Evolutionary conservation across 92 coral and sea anemone species (phyloP).

Genomic region (Porites evermanni): DNA sequence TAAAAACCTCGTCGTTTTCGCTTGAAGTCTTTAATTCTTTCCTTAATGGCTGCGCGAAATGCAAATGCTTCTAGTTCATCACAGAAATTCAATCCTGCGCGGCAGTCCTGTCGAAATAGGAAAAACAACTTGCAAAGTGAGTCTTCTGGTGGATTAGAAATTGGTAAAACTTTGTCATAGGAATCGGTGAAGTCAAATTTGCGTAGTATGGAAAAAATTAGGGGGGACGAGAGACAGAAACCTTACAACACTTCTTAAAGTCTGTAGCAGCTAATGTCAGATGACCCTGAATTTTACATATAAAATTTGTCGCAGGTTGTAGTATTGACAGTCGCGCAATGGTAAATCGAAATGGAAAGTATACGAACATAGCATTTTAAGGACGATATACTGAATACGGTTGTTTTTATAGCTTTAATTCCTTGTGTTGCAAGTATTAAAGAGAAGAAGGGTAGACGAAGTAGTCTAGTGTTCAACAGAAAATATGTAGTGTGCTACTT

Average conservation of each 20-base stretch:
- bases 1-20: conserved; percentile 83
- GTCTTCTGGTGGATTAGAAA: neutral
- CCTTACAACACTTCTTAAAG: neutral
- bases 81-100: conserved; percentile 93
- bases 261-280: neutral
- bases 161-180: no score
- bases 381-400: no score
- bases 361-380: no score
- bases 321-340: no score
- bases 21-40: conserved; percentile 86
- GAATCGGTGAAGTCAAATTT: no score
- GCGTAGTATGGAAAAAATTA: no score
- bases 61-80: conserved; percentile 82
- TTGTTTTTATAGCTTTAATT: no score
- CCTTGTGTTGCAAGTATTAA: no score
- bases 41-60: conserved; percentile 89
- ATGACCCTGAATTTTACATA: neutral
- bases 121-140: neutral
- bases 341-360: no score
- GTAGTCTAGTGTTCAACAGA: no score
- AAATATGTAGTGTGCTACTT: no score
- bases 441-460: no score
- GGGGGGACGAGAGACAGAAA: neutral
- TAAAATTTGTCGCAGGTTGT: neutral
- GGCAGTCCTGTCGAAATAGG: conserved; percentile 71